Evolutionary conservation across 2,888 invertebrate species (phyloP).

Genomic region (Cryptocheilus praepositus): DNA sequence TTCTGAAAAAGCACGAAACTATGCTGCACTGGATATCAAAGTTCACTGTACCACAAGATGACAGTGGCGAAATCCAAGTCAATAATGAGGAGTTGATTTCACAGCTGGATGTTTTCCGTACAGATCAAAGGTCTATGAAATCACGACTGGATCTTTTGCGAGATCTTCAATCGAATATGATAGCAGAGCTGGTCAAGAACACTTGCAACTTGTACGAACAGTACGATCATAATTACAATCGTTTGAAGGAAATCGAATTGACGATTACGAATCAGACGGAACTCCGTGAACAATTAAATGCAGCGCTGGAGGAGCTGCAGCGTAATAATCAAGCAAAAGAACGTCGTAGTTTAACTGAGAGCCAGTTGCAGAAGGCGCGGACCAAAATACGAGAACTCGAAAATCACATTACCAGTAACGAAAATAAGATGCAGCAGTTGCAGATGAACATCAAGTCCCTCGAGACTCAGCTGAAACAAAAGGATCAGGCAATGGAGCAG

Average conservation of each 20-base stretch:
- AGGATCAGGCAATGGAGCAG: slow-evolving; percentile 53
- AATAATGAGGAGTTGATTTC: slow-evolving; percentile 25
- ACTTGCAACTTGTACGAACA: slow-evolving; percentile 21
- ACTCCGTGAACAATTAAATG: slow-evolving; percentile 40
- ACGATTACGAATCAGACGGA: slow-evolving; percentile 33
- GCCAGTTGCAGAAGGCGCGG: slow-evolving; percentile 52
- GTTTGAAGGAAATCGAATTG: slow-evolving; percentile 30
- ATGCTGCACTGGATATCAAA: slow-evolving; percentile 39
- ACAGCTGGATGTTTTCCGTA: slow-evolving; percentile 35
- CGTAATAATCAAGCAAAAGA: slow-evolving; percentile 50
- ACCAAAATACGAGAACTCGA: slow-evolving; percentile 58
- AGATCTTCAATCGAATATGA: slow-evolving; percentile 28
- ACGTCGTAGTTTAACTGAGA: slow-evolving; percentile 44
- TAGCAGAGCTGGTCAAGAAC: slow-evolving; percentile 40
- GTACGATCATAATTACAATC: slow-evolving; percentile 33
- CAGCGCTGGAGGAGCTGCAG: slow-evolving; percentile 45
- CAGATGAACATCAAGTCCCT: slow-evolving; percentile 51
- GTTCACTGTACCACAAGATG: slow-evolving; percentile 12
- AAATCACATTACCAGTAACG: slow-evolving; percentile 36
- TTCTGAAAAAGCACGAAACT: slow-evolving; percentile 46
- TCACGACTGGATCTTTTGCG: slow-evolving; percentile 39
- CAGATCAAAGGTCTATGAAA: slow-evolving; percentile 34
- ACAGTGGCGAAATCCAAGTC: neutral
- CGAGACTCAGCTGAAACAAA: slow-evolving; percentile 59
- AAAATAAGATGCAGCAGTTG: slow-evolving; percentile 52